Conservation (phyloP, 2,888 invertebrate genomes). For the Augiades crinisus region DNA sequence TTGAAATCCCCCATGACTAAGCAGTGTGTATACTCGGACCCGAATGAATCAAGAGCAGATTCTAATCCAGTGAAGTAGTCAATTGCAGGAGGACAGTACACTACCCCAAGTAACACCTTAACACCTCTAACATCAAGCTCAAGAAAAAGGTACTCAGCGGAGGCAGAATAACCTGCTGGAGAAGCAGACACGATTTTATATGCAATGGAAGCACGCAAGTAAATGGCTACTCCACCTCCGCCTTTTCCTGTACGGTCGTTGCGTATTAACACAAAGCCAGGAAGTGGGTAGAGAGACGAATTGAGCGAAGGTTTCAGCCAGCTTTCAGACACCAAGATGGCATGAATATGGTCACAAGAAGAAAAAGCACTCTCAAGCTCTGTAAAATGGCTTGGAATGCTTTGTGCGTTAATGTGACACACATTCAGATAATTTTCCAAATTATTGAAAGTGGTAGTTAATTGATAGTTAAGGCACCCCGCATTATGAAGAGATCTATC, state of each 20-base stretch:
- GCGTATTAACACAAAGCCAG: neutral
- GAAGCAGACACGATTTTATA: neutral
- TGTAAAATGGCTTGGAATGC: neutral
- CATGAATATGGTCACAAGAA: no score
- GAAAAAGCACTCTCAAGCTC: neutral
- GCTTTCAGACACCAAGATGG: neutral
- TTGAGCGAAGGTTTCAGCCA: neutral
- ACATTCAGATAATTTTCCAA: neutral
- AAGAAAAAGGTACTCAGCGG: neutral
- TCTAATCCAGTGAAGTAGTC: no score
- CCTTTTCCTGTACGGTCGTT: no score
- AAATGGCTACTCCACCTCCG: neutral
- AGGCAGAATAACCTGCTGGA: neutral
- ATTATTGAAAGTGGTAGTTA: no score
- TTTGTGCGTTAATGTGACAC: neutral
- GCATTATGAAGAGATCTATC: no score
- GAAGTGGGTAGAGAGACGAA: neutral
- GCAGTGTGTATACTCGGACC: no score
- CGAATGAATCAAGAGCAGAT: no score
- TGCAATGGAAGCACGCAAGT: neutral
- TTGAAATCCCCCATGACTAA: no score
- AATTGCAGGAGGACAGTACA: no score
- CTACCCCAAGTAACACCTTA: no score
- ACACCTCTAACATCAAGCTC: no score
- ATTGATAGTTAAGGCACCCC: no score